phyloP scores from a whole-genome alignment of 2,113 vertebrate species.

The Sinocyclocheilus anophthalmus region DNA sequence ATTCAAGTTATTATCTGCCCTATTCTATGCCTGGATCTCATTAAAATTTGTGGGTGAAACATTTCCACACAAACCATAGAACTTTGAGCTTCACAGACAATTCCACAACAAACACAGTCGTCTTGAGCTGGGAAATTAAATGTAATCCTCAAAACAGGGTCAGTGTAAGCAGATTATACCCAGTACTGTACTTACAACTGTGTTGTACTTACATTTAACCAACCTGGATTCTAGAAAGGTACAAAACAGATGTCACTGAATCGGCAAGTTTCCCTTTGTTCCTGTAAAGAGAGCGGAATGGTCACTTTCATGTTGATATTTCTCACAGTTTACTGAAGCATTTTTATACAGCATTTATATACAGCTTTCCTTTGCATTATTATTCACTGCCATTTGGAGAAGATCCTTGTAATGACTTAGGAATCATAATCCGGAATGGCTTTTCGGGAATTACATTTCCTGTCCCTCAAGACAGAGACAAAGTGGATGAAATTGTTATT shows the following conservation, averaged over 20 bases:
- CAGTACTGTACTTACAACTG: neutral
- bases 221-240: neutral
- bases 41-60: neutral
- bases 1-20: neutral
- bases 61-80: neutral
- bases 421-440: conserved; percentile 55
- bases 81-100: neutral
- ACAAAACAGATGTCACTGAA: neutral
- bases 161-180: conserved; percentile 28
- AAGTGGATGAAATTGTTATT: conserved; percentile 63
- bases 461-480: conserved; percentile 52
- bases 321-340: neutral
- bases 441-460: conserved; percentile 57
- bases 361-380: neutral
- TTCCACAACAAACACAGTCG: neutral
- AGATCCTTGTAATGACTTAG: conserved; percentile 45
- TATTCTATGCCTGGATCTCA: neutral
- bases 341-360: neutral
- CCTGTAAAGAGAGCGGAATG: neutral
- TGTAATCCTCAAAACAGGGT: conserved; percentile 28
- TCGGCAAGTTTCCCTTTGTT: neutral
- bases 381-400: conserved; percentile 38
- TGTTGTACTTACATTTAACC: conserved; percentile 17
- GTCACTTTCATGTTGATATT: neutral
- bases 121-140: neutral